Evolutionary conservation across 1,140 invertebrate species (phyloP).

Genomic region (Pseudomyrmex dendroicus): DNA sequence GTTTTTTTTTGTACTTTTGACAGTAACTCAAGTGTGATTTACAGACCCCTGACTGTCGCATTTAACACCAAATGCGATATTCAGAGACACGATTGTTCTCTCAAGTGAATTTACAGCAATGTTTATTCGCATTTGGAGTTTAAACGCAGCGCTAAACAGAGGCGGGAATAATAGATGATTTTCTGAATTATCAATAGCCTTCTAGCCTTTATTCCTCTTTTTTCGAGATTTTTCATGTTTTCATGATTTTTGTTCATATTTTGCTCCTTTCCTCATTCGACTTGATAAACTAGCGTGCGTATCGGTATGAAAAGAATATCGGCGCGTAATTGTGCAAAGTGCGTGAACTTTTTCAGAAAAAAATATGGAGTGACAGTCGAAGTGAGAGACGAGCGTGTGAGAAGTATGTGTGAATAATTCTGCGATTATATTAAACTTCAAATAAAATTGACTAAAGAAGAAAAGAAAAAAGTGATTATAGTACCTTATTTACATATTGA

Average conservation of each 20-base stretch:
- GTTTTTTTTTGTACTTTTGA: not conserved
- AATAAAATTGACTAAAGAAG: not conserved
- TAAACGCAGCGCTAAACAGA: not conserved
- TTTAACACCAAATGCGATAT: conserved; percentile 10
- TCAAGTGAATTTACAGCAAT: no score
- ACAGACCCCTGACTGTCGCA: not conserved
- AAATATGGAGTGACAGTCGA: conserved; percentile 31
- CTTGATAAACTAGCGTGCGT: conserved; percentile 58
- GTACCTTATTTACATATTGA: not conserved
- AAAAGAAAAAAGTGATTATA: conserved; percentile 2
- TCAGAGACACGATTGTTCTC: no score
- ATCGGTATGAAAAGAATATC: conserved; percentile 48
- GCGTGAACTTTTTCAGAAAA: conserved; percentile 32
- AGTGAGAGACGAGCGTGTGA: conserved; percentile 37
- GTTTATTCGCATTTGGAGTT: not conserved
- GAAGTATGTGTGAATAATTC: conserved; percentile 7
- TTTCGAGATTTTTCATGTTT: no score
- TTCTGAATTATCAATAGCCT: not conserved
- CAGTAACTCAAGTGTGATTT: not conserved
- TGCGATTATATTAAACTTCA: not conserved
- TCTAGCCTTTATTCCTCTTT: not conserved
- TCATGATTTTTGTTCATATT: conserved; percentile 9
- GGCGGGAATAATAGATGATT: not conserved
- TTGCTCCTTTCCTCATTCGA: conserved; percentile 64
- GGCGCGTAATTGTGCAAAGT: conserved; percentile 20